These are phyloP conservation scores for Heliocidaris tuberculata DNA, from an alignment of 35 echinoderm and acorn worm species.

Conservation along the genomic window DNA sequence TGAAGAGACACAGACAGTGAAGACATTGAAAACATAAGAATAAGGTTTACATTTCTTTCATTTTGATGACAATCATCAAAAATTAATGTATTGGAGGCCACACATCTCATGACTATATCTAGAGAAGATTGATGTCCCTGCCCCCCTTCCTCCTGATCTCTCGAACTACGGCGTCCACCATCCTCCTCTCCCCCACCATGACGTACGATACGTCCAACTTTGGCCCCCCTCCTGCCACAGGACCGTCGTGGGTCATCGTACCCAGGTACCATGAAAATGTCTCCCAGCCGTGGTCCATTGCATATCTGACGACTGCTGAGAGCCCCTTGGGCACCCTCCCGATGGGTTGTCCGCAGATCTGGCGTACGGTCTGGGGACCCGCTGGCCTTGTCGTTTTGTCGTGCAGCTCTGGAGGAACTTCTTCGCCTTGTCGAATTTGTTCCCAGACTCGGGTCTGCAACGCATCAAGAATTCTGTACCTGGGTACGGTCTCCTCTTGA, in stretches of 20 bases:
- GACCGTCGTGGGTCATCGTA: too few relatives aligned
- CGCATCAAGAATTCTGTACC: background rate
- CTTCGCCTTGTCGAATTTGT: background rate
- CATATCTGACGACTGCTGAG: background rate
- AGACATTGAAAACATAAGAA: background rate
- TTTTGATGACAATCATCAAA: too few relatives aligned
- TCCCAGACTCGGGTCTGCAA: background rate
- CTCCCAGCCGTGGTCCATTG: background rate
- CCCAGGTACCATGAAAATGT: background rate
- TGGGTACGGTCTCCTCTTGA: background rate
- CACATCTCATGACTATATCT: background rate
- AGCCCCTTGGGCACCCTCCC: background rate
- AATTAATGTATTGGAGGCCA: background rate
- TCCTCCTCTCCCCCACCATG: background rate
- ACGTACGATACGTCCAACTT: background rate
- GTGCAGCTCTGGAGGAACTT: background rate
- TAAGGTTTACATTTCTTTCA: background rate
- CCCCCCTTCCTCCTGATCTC: background rate
- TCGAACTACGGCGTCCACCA: background rate
- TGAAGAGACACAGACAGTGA: constrained; percentile 10
- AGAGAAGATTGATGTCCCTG: background rate
- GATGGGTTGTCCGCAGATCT: background rate
- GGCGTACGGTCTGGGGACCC: background rate
- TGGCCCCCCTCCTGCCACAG: background rate
- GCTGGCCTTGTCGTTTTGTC: background rate